These are phyloP conservation scores for Caradrina kadenii DNA, from an alignment of 2,888 invertebrate species.

Conservation along the genomic window DNA sequence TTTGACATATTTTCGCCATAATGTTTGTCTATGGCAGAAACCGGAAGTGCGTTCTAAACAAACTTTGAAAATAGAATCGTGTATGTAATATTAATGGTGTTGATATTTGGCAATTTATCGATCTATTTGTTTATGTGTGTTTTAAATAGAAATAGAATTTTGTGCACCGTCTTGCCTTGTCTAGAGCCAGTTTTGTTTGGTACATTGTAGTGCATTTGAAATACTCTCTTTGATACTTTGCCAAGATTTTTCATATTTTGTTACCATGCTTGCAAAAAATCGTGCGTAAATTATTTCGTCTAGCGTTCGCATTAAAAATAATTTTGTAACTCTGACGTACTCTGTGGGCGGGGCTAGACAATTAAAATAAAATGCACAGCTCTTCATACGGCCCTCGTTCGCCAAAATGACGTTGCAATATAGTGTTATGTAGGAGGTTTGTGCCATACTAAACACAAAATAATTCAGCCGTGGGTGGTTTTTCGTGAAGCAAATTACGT, in stretches of 20 bases:
- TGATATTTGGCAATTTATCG: slow-evolving; percentile 21
- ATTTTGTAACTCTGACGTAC: slow-evolving; percentile 10
- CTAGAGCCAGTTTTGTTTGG: background rate
- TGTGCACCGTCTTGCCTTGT: background rate
- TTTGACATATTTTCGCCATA: slow-evolving; percentile 35
- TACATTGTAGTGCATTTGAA: background rate
- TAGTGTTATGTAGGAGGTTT: background rate
- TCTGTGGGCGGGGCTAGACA: background rate
- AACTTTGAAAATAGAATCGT: slow-evolving; percentile 37
- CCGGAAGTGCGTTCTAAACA: slow-evolving; percentile 38
- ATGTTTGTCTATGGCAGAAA: slow-evolving; percentile 11
- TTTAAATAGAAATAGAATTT: too few species aligned
- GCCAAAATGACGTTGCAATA: background rate
- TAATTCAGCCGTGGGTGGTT: background rate
- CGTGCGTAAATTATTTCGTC: slow-evolving; percentile 2
- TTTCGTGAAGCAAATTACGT: background rate
- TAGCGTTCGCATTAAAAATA: slow-evolving; percentile 24
- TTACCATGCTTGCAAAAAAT: slow-evolving; percentile 10
- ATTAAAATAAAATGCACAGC: background rate
- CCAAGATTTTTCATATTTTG: slow-evolving; percentile 20
- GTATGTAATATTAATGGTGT: slow-evolving; percentile 17
- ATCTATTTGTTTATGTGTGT: background rate
- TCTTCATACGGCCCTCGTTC: background rate
- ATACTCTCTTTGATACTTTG: slow-evolving; percentile 27
- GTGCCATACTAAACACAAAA: background rate